Base-by-base conservation (phyloP, 2,113 vertebrate genomes). In the Pterocles burchelli region DNA sequence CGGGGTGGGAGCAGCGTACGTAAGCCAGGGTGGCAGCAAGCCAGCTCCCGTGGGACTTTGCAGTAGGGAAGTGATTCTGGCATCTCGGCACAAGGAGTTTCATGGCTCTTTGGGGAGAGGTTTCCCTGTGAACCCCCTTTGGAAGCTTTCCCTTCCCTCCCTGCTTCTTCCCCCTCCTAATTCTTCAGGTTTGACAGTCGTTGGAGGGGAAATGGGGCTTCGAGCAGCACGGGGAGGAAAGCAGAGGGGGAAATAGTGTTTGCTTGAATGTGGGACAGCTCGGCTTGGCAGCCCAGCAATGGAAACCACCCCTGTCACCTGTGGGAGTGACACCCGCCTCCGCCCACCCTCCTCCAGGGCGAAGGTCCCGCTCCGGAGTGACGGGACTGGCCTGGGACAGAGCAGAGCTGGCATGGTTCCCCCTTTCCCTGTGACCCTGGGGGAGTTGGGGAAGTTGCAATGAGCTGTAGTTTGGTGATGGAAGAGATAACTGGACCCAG, bases 391-490 rank as follows among this genome's bases (percentile, higher is more conserved):
- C 19, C 76, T 76, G 80, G 61, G 48, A 33, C 45, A 59, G 55
- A 38, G 73, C 45, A 41, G 85, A 65, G 78, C 91, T 81, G 59
- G 7, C 11, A 2, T 4, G 55, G 57, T 5, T 34, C 29, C 65
- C n/a, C 18, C 9, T 17, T 80, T 63, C 57, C 0, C 0, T 25
- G 49, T 1, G 2, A 36, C 24, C 17, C 7, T 12, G 16, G 43
- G 36, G 28, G 51, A 62, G 36, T 2, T 84, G 63, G 17, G 25
- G 36, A 83, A 68, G 49, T 20, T 58, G 48, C 22, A 43, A 2
- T 59, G 62, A 55, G 51, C 46, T 67, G 22, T 31, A 19, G 52
- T 71, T 77, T n/a, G 76, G 17, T 67, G 68, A 21, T 9, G 25
- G 68, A 48, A 74, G 59, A 54, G 43, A 28, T 1, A 58, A 31